Evolutionary conservation across 2,797 vertebrate genomes (phyloP).

Genomic region (Botia kubotai): DNA sequence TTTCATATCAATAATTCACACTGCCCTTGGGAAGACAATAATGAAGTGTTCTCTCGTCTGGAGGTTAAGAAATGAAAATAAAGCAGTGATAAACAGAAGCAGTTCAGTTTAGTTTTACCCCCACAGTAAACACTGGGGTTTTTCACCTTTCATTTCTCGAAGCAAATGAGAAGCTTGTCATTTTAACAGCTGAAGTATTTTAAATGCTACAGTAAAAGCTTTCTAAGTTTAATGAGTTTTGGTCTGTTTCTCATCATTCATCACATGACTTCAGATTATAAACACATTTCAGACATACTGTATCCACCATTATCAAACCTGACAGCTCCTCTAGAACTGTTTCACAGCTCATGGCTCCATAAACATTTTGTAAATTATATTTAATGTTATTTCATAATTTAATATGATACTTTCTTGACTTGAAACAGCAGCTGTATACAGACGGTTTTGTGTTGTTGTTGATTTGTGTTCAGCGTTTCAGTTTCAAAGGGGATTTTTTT

Average conservation of each 20-base stretch:
- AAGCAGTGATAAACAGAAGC: slow-evolving; percentile 55
- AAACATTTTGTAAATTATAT: too few relatives aligned
- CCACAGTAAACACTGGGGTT: background rate
- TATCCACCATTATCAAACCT: too few relatives aligned
- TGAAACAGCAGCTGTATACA: background rate
- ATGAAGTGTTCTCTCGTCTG: slow-evolving; percentile 48
- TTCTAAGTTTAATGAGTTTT: too few relatives aligned
- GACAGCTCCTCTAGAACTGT: too few relatives aligned
- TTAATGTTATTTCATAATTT: too few relatives aligned
- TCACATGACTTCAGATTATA: too few relatives aligned
- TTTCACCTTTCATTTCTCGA: background rate
- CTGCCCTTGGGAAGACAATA: slow-evolving; percentile 56
- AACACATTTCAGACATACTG: too few relatives aligned
- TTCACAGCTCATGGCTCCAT: too few relatives aligned
- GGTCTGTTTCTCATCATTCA: too few relatives aligned
- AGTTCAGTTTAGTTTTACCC: slow-evolving; percentile 42
- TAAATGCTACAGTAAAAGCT: too few relatives aligned
- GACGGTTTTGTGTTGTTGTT: slow-evolving; percentile 25
- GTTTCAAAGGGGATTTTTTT: slow-evolving; percentile 73
- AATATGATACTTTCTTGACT: too few relatives aligned
- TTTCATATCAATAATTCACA: slow-evolving; percentile 69
- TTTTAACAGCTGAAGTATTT: background rate
- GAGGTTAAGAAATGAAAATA: slow-evolving; percentile 64
- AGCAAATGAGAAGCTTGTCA: background rate
- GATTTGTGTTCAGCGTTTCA: slow-evolving; percentile 63